Base-by-base conservation (phyloP, 2,797 vertebrate genomes). In the Arctocebus calabarensis region DNA sequence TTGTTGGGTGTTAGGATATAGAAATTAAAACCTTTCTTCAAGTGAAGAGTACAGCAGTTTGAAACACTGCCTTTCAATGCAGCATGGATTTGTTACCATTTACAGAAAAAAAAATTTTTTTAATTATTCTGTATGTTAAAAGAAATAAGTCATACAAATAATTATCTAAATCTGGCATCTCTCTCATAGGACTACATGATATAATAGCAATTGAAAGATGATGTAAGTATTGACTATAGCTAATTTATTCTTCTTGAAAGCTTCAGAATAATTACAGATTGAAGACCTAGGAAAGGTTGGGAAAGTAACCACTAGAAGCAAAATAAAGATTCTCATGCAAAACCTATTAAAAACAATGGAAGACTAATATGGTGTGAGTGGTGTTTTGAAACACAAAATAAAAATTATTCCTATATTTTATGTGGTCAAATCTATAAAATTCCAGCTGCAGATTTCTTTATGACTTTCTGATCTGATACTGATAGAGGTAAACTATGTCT, bases 11-110 rank as follows among this genome's bases (percentile, higher is more conserved):
- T 45, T 94, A 32, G 81, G 23, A 73, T 92, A 85, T 3, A 91
- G 52, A 96, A 96, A 83, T 75, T 84, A 88, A 96, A 95, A 78
- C 17, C 77, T 90, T 82, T 91, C 52, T 93, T 75, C 55, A 88
- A 27, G 55, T 40, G 85, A 5, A 75, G 23, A 96, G 78, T 91
- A 81, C 1, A 90, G 13, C 27, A 93, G 34, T 87, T 23, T 96
- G 40, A 95, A 96, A 87, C 66, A 94, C 0, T 96, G 9, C 22
- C 94, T 96, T 81, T 45, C 78, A 92, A 70, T 48, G 27, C 43
- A 96, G 43, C 22, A 96, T 59, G 55, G 40, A 66, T 89, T 95
- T 94, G 22, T 71, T 93, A 84, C 7, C 14, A 66, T 55, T 93
- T 81, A 64, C 7, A 79, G 12, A 64, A 43, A 52, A 12, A 75